Conservation (phyloP, 2,888 invertebrate species). For the Agrochola macilenta region DNA sequence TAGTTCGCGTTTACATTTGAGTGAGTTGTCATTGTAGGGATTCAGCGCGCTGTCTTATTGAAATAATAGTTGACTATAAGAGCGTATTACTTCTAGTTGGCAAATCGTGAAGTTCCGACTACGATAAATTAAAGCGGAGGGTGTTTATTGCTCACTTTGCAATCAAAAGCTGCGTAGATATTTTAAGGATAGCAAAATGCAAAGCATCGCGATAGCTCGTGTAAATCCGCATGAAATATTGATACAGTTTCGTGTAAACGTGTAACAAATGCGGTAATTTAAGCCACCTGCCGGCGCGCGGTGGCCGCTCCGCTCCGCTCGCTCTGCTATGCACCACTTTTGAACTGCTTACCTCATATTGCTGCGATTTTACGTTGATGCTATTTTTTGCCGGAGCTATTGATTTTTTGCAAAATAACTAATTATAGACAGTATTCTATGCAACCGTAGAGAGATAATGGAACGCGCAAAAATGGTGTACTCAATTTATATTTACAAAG, state of each 20-base stretch:
- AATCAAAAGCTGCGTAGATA: constrained; percentile 72
- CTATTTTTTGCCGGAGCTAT: constrained; percentile 67
- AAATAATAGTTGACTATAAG: constrained; percentile 74
- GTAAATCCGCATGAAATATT: constrained; percentile 91
- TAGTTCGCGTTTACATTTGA: constrained; percentile 89
- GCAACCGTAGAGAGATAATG: background rate
- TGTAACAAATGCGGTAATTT: constrained; percentile 91
- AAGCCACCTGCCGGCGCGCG: constrained; percentile 86
- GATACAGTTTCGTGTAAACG: constrained; percentile 91
- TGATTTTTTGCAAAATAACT: constrained; percentile 57
- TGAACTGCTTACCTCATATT: constrained; percentile 82
- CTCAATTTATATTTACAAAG: background rate
- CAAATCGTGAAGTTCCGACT: constrained; percentile 46
- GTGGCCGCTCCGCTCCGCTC: constrained; percentile 68
- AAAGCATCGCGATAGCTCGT: constrained; percentile 86
- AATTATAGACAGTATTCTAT: constrained; percentile 17
- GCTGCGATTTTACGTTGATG: constrained; percentile 74
- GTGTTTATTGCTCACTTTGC: constrained; percentile 64
- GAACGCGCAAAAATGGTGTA: background rate
- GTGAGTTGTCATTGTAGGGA: constrained; percentile 89
- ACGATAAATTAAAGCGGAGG: constrained; percentile 52
- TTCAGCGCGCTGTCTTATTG: constrained; percentile 83
- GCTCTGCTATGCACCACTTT: constrained; percentile 85
- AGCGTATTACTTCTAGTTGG: constrained; percentile 62
- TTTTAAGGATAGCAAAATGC: constrained; percentile 86